Base-by-base conservation (phyloP, 2,797 vertebrate species). In the Xerus rutilus region DNA sequence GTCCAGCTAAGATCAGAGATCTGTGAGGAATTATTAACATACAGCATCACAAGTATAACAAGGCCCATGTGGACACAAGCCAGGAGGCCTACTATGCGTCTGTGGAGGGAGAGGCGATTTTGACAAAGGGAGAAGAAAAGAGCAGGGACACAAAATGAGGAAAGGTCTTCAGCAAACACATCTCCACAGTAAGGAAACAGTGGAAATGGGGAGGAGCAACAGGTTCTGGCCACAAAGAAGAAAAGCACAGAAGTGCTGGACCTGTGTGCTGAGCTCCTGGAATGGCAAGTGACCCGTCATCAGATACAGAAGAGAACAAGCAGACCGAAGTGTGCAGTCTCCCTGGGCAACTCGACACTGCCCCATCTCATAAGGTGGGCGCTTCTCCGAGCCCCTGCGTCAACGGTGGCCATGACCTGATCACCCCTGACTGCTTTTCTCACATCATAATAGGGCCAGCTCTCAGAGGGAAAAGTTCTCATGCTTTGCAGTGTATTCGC, bases 91-190 rank as follows among this genome's bases (percentile, higher is more conserved):
- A 11, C 25, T 47, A 12, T 17, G 14, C 0, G 0, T 20, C 8
- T 45, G 4, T 21, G 9, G 28, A 62, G 7, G 21, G 1, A 7
- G 0, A 3, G 20, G 9, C 2, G 20, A 47, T 21, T 35, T 2
- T 35, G 5, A 59, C 18, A 54, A 23, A 72, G 18, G 52, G n/a
- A 79, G 5, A 82, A 28, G 45, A 45, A 11, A 25, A 7, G 12
- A 23, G 11, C 32, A 23, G 15, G 5, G 2, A 70, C 3, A 30
- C 32, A 69, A 76, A 45, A 35, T 52, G 49, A 57, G 32, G 7
- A 86, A 28, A 93, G 67, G 73, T 86, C 47, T 54, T 77, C 30
- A 23, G 70, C 32, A 43, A 39, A 84, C 7, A 65, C 25, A 72
- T 5, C 32, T 90, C 47, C 5, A 45, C 21, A 15, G 15, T 28